A percentile compares a stretch with the other conserved stretches of the same genome.
Evolutionary conservation across 2,797 vertebrate species (phyloP).

Genomic region (Rachycentron canadum): DNA sequence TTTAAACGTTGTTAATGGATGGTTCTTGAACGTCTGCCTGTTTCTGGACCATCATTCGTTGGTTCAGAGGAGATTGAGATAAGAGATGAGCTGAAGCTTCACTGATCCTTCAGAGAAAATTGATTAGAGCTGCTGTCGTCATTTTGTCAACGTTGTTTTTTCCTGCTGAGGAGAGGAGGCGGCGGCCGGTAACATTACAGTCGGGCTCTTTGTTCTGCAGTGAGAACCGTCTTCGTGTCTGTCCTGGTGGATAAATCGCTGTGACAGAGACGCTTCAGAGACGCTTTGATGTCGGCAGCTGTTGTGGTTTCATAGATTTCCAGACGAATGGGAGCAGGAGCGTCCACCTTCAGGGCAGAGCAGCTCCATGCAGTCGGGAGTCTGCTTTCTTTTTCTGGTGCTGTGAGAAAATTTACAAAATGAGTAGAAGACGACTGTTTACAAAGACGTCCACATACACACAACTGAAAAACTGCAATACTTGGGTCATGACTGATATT

Average conservation of each 20-base stretch:
- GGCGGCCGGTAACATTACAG: conserved; percentile 1
- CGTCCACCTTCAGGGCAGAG: conserved; percentile 7
- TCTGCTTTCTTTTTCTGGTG: conserved; percentile 17
- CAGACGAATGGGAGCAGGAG: conserved; percentile 13
- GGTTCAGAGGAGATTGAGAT: conserved; percentile 22
- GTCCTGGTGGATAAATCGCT: conserved; percentile 51
- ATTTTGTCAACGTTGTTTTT: conserved; percentile 59
- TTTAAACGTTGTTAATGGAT: not conserved
- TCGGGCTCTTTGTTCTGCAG: conserved; percentile 51
- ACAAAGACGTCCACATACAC: not conserved
- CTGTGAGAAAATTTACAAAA: conserved; percentile 29
- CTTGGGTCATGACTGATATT: too few species aligned
- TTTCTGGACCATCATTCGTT: conserved; percentile 8
- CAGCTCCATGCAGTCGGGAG: not conserved
- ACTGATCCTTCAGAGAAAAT: conserved; percentile 51
- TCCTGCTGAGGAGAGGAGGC: conserved; percentile 30
- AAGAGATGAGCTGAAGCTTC: conserved; percentile 40
- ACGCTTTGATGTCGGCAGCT: conserved; percentile 57
- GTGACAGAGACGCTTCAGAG: conserved; percentile 57
- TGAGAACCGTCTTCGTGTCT: conserved; percentile 29
- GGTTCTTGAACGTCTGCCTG: not conserved
- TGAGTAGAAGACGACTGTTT: not conserved
- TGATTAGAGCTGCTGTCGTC: conserved; percentile 61
- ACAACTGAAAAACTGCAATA: not conserved
- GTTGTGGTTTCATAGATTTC: conserved; percentile 37